Evolutionary conservation across 2,888 invertebrate genomes (phyloP).

Genomic region (Luperina testacea): DNA sequence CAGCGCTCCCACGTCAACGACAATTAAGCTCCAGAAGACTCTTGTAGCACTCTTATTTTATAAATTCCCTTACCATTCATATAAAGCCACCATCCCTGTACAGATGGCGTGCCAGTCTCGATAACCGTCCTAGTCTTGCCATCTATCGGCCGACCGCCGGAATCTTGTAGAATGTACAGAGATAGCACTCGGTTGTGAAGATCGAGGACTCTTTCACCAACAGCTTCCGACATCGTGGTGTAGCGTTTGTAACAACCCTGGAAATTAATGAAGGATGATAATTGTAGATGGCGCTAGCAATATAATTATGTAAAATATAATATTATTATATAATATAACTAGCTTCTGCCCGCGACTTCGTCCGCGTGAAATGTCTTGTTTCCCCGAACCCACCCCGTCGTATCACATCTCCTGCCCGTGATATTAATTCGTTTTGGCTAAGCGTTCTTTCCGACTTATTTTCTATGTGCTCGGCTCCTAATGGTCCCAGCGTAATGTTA

Average conservation of each 20-base stretch:
- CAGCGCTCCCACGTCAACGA: too few species aligned
- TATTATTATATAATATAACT: too few species aligned
- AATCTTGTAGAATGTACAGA: slow-evolving; percentile 95
- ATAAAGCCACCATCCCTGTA: slow-evolving; percentile 97
- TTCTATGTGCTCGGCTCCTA: too few species aligned
- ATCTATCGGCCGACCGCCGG: slow-evolving; percentile 94
- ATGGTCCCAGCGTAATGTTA: too few species aligned
- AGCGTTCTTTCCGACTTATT: too few species aligned
- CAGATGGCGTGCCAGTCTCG: slow-evolving; percentile 94
- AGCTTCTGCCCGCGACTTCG: too few species aligned
- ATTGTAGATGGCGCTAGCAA: slow-evolving; percentile 17
- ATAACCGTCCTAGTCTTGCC: slow-evolving; percentile 87
- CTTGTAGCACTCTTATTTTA: too few species aligned
- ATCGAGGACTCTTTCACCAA: slow-evolving; percentile 95
- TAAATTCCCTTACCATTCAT: slow-evolving; percentile 91
- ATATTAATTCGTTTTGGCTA: too few species aligned
- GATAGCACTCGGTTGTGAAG: slow-evolving; percentile 94
- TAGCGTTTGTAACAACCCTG: slow-evolving; percentile 93
- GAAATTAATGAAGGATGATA: slow-evolving; percentile 20
- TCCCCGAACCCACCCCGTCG: too few species aligned
- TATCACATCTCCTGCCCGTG: too few species aligned
- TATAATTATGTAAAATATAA: background rate
- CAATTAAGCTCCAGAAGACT: too few species aligned
- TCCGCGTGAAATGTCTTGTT: too few species aligned
- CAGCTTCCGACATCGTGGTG: slow-evolving; percentile 95